Conservation (phyloP, 2,113 vertebrate genomes). For the Aspiorhynchus laticeps region DNA sequence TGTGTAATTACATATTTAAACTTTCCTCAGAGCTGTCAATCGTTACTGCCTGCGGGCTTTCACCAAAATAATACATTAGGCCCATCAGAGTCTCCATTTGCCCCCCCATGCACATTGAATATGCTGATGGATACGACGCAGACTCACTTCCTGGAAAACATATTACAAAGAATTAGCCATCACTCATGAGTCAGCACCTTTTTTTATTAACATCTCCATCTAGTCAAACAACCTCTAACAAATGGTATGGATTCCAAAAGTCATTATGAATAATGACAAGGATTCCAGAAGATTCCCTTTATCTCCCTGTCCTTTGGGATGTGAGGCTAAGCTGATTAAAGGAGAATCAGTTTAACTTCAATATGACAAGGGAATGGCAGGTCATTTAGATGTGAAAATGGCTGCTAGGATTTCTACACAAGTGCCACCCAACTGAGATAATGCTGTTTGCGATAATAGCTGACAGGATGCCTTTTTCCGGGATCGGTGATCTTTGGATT, state of each 20-base stretch:
- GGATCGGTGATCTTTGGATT: slow-evolving; percentile 63
- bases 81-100: slow-evolving; percentile 47
- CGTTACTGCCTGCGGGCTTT: slow-evolving; percentile 45
- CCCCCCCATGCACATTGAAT: slow-evolving; percentile 18
- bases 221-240: slow-evolving; percentile 41
- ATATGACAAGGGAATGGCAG: slow-evolving; percentile 78
- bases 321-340: slow-evolving; percentile 74
- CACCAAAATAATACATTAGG: slow-evolving; percentile 29
- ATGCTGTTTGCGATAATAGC: slow-evolving; percentile 70
- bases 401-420: slow-evolving; percentile 73
- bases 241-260: slow-evolving; percentile 55
- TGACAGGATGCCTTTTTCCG: slow-evolving; percentile 70
- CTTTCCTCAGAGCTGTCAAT: slow-evolving; percentile 64
- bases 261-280: slow-evolving; percentile 61
- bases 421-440: slow-evolving; percentile 71
- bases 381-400: slow-evolving; percentile 76
- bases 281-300: slow-evolving; percentile 68
- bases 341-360: slow-evolving; percentile 76
- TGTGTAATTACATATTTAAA: slow-evolving; percentile 77
- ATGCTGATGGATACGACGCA: slow-evolving; percentile 25
- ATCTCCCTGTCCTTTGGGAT: slow-evolving; percentile 67
- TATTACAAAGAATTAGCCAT: slow-evolving; percentile 43
- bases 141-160: slow-evolving; percentile 19
- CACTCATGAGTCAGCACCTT: slow-evolving; percentile 44
- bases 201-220: slow-evolving; percentile 48